Evolutionary conservation across 2,113 vertebrate species (phyloP).

Genomic region (Actenoides lindsayi): DNA sequence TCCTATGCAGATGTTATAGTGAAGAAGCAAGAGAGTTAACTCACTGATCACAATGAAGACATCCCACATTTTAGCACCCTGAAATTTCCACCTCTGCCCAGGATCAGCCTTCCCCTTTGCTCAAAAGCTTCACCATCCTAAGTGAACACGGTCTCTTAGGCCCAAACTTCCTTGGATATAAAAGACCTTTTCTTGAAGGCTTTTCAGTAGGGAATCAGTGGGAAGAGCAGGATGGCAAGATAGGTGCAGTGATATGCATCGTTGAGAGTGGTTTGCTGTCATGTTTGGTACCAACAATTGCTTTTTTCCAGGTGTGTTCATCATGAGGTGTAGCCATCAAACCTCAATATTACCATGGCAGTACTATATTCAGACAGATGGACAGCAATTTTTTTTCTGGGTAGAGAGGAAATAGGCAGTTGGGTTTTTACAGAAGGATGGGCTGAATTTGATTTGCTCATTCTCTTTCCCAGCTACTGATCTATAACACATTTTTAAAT

Average conservation of each 20-base stretch:
- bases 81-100: background rate
- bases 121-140: background rate
- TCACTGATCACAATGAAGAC: background rate
- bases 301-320: background rate
- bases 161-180: background rate
- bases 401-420: background rate
- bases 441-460: background rate
- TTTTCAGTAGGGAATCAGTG: background rate
- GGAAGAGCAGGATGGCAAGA: background rate
- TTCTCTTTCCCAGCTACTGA: background rate
- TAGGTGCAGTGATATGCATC: accelerated
- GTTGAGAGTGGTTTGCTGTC: background rate
- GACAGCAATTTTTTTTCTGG: background rate
- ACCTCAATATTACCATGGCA: background rate
- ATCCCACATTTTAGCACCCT: background rate
- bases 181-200: background rate
- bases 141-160: background rate
- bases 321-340: background rate
- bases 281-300: background rate
- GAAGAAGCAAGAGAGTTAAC: background rate
- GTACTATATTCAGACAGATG: background rate
- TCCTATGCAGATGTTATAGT: background rate
- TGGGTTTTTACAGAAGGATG: background rate
- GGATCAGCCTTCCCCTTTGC: background rate
- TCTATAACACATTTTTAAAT: background rate